These are phyloP conservation scores for Orientallactaga bullata DNA, from an alignment of 2,113 vertebrate genomes.

Conservation along the genomic window DNA sequence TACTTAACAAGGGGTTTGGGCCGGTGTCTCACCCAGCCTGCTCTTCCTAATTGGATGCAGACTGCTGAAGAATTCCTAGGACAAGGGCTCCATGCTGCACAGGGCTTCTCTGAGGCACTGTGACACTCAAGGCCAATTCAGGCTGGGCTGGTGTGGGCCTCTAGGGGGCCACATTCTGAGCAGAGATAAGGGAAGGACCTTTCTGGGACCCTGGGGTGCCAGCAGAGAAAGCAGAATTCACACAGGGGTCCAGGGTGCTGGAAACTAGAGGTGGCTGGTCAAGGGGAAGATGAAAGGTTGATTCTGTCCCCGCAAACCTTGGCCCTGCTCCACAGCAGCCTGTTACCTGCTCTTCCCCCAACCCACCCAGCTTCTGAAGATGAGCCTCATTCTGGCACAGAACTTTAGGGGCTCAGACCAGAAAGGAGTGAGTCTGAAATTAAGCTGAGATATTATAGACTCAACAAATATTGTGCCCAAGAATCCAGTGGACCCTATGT, in stretches of 20 bases:
- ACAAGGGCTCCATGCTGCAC: constrained; percentile 66
- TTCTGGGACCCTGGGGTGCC: background rate
- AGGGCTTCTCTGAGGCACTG: constrained; percentile 40
- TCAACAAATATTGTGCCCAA: background rate
- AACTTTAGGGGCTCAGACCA: background rate
- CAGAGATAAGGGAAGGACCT: constrained; percentile 1
- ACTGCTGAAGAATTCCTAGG: constrained; percentile 79
- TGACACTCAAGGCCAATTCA: background rate
- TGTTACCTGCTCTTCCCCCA: too few species aligned
- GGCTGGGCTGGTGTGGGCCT: background rate
- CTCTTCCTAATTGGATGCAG: constrained; percentile 79
- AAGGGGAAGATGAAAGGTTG: background rate
- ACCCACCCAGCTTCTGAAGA: background rate
- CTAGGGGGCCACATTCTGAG: background rate
- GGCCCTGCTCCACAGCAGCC: background rate
- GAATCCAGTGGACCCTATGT: background rate
- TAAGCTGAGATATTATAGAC: background rate
- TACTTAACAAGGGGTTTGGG: constrained; percentile 81
- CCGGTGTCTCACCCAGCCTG: constrained; percentile 72
- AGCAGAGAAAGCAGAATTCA: background rate
- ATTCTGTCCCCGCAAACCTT: background rate
- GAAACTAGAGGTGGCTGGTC: background rate
- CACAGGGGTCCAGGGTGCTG: background rate
- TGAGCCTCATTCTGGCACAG: background rate
- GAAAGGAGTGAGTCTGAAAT: background rate